Conservation (phyloP, 2,113 vertebrate species). For the Scomber scombrus region DNA sequence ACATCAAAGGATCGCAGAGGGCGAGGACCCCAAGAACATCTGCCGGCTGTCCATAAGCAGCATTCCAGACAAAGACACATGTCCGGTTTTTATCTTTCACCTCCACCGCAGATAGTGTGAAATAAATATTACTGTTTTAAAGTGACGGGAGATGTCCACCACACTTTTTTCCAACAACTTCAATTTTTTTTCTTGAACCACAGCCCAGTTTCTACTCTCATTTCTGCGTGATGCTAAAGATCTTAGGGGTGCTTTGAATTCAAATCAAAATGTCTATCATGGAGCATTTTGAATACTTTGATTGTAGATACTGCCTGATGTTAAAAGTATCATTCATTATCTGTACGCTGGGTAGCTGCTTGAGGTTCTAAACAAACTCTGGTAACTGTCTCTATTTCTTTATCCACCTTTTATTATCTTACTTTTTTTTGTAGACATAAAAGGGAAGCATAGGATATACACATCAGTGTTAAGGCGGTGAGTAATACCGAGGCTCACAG, state of each 20-base stretch:
- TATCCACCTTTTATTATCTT: no score
- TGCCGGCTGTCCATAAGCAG: constrained; percentile 57
- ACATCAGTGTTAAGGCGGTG: no score
- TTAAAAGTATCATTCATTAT: no score
- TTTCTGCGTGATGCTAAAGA: no score
- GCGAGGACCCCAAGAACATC: constrained; percentile 47
- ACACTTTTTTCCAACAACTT: not conserved
- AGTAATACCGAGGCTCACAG: no score
- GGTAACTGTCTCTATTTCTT: no score
- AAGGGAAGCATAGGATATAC: not conserved
- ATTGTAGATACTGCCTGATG: no score
- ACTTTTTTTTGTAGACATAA: not conserved
- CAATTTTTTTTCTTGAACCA: not conserved
- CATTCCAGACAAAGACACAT: constrained; percentile 38
- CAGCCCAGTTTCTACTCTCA: not conserved
- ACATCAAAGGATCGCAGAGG: constrained; percentile 49
- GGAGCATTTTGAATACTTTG: no score
- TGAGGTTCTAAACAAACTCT: no score
- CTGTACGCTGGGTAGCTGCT: no score
- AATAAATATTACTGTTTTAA: constrained; percentile 48
- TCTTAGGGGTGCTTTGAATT: not conserved
- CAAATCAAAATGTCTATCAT: no score
- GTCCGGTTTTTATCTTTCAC: constrained; percentile 48
- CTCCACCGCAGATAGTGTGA: constrained; percentile 23
- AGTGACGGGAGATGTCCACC: constrained; percentile 6